Evolutionary conservation across 2,888 invertebrate genomes (phyloP).

Genomic region (Perdita meconis): DNA sequence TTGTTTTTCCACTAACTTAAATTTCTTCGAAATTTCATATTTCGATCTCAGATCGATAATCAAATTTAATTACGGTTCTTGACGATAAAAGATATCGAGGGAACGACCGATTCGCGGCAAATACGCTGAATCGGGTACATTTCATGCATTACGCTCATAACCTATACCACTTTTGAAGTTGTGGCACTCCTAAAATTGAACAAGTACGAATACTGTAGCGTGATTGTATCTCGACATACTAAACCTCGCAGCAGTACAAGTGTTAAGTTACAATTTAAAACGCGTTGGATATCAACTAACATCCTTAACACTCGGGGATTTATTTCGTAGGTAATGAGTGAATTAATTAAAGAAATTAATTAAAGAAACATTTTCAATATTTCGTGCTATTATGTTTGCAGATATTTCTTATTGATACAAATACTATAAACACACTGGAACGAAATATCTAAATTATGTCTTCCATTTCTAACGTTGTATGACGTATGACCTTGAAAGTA

Average conservation of each 20-base stretch:
- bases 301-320: background rate
- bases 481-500: no score
- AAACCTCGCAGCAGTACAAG: background rate
- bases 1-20: background rate
- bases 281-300: background rate
- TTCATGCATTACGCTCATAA: constrained; percentile 7
- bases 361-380: no score
- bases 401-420: no score
- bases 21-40: background rate
- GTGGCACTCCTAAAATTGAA: constrained; percentile 9
- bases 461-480: no score
- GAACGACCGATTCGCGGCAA: no score
- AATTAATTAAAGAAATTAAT: constrained; percentile 6
- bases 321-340: background rate
- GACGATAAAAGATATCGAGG: constrained; percentile 3
- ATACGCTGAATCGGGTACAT: background rate
- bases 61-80: constrained; percentile 11
- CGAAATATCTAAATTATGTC: no score
- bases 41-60: background rate
- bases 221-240: background rate
- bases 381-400: no score
- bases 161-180: constrained; percentile 17
- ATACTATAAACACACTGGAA: no score
- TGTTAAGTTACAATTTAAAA: background rate
- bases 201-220: background rate